These are phyloP conservation scores for Bathynomus jamesi DNA, from an alignment of 1,140 invertebrate species.

Conservation along the genomic window DNA sequence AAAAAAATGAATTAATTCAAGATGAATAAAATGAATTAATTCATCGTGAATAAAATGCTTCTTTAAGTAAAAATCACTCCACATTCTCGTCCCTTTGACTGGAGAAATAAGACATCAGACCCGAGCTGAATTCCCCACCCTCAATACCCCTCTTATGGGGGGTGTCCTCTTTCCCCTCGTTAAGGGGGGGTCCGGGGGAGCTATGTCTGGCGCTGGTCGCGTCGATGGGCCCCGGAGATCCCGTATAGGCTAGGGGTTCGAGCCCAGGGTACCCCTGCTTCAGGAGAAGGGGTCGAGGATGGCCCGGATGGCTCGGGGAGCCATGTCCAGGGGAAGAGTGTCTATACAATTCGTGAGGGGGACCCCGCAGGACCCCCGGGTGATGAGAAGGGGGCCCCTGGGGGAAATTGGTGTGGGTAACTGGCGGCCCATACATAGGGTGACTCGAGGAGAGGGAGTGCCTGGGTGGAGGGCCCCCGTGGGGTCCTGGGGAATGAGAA, in stretches of 20 bases:
- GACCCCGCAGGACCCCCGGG: conserved; percentile 32
- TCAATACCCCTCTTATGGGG: conserved; percentile 6
- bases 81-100: conserved; percentile 69
- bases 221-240: conserved; percentile 21
- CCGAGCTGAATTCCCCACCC: conserved; percentile 44
- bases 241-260: conserved; percentile 32
- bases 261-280: conserved; percentile 33
- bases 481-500: conserved; percentile 23
- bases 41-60: too few relatives aligned
- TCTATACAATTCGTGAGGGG: conserved; percentile 34
- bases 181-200: conserved; percentile 19
- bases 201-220: conserved; percentile 20
- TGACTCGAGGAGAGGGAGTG: conserved; percentile 1
- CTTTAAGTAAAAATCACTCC: conserved; percentile 42
- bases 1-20: too few relatives aligned
- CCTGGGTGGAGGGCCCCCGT: conserved; percentile 10
- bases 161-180: conserved; percentile 14
- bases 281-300: conserved; percentile 19
- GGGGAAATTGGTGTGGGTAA: conserved; percentile 15
- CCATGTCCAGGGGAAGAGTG: conserved; percentile 20
- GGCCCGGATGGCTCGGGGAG: conserved; percentile 31
- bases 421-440: conserved; percentile 16
- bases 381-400: conserved; percentile 24
- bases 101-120: conserved; percentile 77
- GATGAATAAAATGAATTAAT: too few relatives aligned